phyloP scores from a whole-genome alignment of 2,888 invertebrate genomes.

The Dryobota labecula region DNA sequence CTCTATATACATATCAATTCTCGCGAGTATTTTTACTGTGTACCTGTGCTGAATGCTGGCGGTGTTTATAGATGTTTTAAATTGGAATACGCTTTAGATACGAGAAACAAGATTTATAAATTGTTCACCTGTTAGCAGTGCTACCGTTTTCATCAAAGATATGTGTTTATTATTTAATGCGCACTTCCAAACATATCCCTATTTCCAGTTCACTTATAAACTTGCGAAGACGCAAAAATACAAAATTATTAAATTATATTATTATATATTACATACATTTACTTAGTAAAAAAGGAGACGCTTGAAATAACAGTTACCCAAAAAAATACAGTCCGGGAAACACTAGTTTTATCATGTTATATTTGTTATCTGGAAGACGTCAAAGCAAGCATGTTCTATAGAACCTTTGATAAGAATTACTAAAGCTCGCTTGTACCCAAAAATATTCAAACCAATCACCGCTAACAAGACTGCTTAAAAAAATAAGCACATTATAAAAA shows the following conservation, averaged over 20 bases:
- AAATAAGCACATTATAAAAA: not conserved
- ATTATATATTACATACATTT: not conserved
- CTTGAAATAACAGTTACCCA: not conserved
- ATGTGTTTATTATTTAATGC: not conserved
- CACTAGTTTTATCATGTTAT: not conserved
- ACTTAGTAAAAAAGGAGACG: not conserved
- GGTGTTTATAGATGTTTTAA: not conserved
- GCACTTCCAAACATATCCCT: not conserved
- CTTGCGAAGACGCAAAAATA: not conserved
- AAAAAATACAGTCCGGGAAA: not conserved
- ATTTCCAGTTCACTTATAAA: not conserved
- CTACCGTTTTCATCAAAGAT: no score
- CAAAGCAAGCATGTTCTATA: not conserved
- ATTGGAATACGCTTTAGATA: not conserved
- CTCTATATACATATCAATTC: no score
- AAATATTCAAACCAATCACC: not conserved
- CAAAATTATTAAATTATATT: not conserved
- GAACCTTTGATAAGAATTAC: not conserved
- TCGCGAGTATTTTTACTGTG: not conserved
- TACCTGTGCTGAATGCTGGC: not conserved
- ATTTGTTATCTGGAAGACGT: not conserved
- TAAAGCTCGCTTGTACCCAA: not conserved
- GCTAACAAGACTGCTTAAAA: not conserved
- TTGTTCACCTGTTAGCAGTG: not conserved
- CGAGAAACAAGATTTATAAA: not conserved